Percentiles rank a stretch among this genome's conserved stretches.
Evolutionary conservation across 2,113 vertebrate genomes (phyloP).

Genomic region (Hemibagrus wyckioides): DNA sequence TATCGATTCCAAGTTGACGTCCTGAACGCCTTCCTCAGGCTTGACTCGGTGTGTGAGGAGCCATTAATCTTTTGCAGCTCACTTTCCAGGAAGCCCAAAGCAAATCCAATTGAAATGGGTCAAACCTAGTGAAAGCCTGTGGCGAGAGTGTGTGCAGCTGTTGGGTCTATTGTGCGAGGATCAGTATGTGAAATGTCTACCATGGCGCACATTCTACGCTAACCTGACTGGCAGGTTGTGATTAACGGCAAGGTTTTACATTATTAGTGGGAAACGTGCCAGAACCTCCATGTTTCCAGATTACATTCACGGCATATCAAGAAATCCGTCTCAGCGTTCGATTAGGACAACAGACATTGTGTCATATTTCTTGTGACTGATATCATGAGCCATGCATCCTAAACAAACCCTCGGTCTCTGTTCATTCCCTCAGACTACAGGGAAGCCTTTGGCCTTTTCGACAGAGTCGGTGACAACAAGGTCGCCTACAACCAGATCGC

Average conservation of each 20-base stretch:
- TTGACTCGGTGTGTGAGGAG: slow-evolving; percentile 18
- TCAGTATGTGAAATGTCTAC: not conserved
- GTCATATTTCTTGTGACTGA: not conserved
- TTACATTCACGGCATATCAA: not conserved
- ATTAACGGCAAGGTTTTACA: not conserved
- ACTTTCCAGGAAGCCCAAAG: slow-evolving; percentile 40
- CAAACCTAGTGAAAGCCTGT: not conserved
- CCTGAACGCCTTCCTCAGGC: slow-evolving; percentile 64
- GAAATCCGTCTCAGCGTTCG: not conserved
- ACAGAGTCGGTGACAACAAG: slow-evolving; percentile 93
- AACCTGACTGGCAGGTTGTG: slow-evolving; percentile 20
- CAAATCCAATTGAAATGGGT: slow-evolving; percentile 37
- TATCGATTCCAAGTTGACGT: slow-evolving; percentile 74
- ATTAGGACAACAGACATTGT: not conserved
- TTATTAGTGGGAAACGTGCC: not conserved
- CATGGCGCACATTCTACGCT: not conserved
- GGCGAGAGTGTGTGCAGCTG: not conserved
- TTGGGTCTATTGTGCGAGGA: not conserved
- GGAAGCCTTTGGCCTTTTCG: slow-evolving; percentile 97
- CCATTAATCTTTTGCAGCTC: slow-evolving; percentile 46
- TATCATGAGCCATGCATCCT: too few relatives aligned
- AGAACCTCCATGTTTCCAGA: not conserved
- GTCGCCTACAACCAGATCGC: slow-evolving; percentile 91
- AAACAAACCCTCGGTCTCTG: slow-evolving; percentile 6
- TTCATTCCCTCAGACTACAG: slow-evolving; percentile 83